These are phyloP conservation scores for Myotis lucifugus DNA, from an alignment of 2,113 vertebrate genomes.

Conservation along the genomic window DNA sequence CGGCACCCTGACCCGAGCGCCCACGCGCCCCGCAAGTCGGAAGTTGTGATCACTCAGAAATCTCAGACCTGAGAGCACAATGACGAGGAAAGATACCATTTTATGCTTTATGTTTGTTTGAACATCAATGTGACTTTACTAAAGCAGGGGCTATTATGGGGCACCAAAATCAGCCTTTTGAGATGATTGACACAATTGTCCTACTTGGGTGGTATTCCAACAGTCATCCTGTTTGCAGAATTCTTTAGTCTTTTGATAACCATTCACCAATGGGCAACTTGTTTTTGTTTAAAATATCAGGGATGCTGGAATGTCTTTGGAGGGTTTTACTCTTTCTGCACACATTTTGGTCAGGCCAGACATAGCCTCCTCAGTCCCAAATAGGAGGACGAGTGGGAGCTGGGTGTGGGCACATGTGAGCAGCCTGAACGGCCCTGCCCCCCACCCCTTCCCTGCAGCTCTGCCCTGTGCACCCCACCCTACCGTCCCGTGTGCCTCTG, in stretches of 20 bases:
- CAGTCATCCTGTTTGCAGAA: neutral
- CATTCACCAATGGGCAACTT: too few relatives aligned
- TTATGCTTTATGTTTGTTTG: neutral
- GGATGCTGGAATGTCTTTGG: neutral
- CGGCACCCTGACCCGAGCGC: neutral
- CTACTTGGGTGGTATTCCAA: neutral
- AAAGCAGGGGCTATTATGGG: neutral
- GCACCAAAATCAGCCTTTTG: neutral
- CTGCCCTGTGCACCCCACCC: too few relatives aligned
- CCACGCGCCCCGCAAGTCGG: too few relatives aligned
- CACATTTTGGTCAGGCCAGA: neutral
- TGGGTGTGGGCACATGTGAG: neutral
- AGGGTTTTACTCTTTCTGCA: neutral
- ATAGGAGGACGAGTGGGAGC: neutral
- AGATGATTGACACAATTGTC: neutral
- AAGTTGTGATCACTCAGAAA: neutral
- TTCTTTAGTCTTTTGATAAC: neutral
- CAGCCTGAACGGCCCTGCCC: neutral
- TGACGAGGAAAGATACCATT: neutral
- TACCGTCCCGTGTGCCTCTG: neutral
- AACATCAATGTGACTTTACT: neutral
- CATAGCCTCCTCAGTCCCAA: neutral
- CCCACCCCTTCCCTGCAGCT: fast-evolving
- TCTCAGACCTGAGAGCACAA: neutral
- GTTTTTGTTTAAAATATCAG: neutral